A percentile compares a stretch with the other conserved stretches of the same genome.
Evolutionary conservation across 2,797 vertebrate genomes (phyloP).

Genomic region (Sparidentex hasta): DNA sequence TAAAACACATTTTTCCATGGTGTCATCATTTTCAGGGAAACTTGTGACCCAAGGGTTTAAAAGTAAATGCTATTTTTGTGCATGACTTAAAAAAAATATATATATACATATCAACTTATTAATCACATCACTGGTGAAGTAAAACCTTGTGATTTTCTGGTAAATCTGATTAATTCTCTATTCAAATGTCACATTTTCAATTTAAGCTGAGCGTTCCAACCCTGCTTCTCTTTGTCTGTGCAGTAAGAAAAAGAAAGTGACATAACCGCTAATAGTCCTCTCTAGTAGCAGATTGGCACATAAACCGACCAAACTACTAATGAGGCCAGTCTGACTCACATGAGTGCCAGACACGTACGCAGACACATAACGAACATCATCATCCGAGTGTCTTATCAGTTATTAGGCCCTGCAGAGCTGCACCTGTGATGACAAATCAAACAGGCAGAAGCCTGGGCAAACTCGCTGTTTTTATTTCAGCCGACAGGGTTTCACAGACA

Average conservation of each 20-base stretch:
- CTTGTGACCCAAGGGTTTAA: not conserved
- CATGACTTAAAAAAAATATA: not conserved
- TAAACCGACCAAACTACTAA: constrained; percentile 22
- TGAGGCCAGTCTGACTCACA: constrained; percentile 27
- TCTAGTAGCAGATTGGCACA: constrained; percentile 4
- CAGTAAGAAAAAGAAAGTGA: not conserved
- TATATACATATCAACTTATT: not conserved
- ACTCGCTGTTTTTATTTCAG: constrained; percentile 35
- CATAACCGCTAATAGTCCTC: not conserved
- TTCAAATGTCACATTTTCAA: constrained; percentile 44
- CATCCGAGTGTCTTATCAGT: constrained; percentile 9
- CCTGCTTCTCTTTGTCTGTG: not conserved
- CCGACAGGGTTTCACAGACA: constrained; percentile 46
- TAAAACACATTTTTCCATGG: constrained; percentile 33
- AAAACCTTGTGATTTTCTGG: constrained; percentile 19
- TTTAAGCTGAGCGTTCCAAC: constrained; percentile 12
- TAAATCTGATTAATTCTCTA: not conserved
- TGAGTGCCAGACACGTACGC: constrained; percentile 5
- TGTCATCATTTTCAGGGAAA: constrained; percentile 31
- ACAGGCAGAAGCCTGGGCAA: constrained; percentile 44
- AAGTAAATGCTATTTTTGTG: not conserved
- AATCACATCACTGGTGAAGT: constrained; percentile 6
- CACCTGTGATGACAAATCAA: constrained; percentile 46
- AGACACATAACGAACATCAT: constrained; percentile 7
- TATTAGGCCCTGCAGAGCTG: constrained; percentile 13